Evolutionary conservation across 1,140 invertebrate genomes (phyloP), one percentile per base, ranked within the genome.

Genomic region (Bradynema listronoti): DNA sequence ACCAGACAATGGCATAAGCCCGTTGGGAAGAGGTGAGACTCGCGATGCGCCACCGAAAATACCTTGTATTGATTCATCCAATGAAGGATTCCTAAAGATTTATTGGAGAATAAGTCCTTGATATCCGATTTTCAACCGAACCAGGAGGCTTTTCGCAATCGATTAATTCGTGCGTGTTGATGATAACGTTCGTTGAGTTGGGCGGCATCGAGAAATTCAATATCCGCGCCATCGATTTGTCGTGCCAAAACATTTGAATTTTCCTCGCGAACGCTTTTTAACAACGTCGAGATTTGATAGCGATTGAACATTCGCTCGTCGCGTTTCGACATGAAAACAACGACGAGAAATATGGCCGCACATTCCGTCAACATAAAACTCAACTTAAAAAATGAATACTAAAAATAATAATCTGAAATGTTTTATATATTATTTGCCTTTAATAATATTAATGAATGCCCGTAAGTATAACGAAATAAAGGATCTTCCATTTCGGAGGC

Each of bases 401-500:
- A 42, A 56, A 29, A 1, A 29, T 5, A 33, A 39, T 16, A 52
- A 29, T 7, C 27, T 0, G 22, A 30, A 34, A 49, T 36, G 9
- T 43, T 22, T 6, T 5, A 24, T 4, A 24, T n/a, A 4, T 9
- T 3, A 4, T 25, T 43, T 27, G 70, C 73, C 46, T 77, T 77
- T 5, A 77, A 43, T 16, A 65, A 52, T 29, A 77, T 71, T 29
- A 77, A 78, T 4, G 70, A 74, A 52, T 58, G 76, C 22, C 74
- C 74, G 45, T 77, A 78, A 9, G 68, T 60, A 42, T 73, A 78
- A 52, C 78, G 58, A 41, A 77, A 77, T 1, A 78, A 22, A 6
- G 74, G 69, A 33, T 77, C 74, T 42, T 77, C 74, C 65, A 77
- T 72, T 57, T 74, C 70, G 6, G 76, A 68, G 4, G 69, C 73